These are phyloP conservation scores for Anodontia alba DNA, from an alignment of 2,888 invertebrate genomes.

Conservation along the genomic window DNA sequence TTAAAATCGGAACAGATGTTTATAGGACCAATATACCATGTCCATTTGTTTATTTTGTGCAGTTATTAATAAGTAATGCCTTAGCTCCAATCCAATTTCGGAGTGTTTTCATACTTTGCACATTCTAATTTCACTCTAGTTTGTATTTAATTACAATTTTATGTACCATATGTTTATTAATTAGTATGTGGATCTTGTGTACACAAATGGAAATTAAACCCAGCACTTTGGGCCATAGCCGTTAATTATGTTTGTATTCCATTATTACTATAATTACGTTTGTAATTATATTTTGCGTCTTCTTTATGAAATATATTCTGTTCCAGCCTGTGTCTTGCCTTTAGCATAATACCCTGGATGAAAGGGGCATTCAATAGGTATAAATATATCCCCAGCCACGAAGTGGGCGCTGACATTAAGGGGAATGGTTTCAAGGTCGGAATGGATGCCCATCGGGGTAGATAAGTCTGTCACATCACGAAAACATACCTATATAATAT, in stretches of 20 bases:
- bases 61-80: conserved; percentile 1
- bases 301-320: too few species aligned
- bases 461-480: too few species aligned
- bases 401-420: too few species aligned
- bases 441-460: too few species aligned
- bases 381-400: too few species aligned
- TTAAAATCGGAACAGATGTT: not conserved
- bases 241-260: conserved; percentile 49
- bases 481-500: too few species aligned
- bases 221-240: conserved; percentile 6
- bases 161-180: conserved; percentile 43
- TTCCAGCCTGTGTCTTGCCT: too few species aligned
- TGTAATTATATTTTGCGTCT: not conserved
- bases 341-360: too few species aligned
- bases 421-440: too few species aligned
- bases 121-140: conserved; percentile 30
- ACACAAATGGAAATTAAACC: conserved; percentile 24
- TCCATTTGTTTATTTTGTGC: not conserved
- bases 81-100: conserved; percentile 36
- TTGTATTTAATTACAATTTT: conserved; percentile 53
- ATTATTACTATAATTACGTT: conserved; percentile 33
- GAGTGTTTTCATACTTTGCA: conserved; percentile 41
- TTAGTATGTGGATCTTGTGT: conserved; percentile 36
- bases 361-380: too few species aligned
- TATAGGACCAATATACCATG: not conserved